Base-by-base conservation (phyloP, 2,797 vertebrate genomes). In the Enteromius afrohamiltoni region DNA sequence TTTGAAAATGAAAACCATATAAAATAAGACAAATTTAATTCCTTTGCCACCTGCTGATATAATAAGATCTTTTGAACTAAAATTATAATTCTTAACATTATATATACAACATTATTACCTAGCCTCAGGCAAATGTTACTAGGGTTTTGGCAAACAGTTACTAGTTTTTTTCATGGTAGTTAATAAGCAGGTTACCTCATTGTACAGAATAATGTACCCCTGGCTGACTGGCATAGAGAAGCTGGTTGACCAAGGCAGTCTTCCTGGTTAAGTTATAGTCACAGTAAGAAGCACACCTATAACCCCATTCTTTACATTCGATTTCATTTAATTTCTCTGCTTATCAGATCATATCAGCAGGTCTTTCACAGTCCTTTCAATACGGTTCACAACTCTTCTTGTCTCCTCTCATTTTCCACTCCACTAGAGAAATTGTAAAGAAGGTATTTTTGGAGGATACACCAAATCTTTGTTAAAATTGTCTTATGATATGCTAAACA, bases 281-380 rank as follows among this genome's bases (percentile, higher is more conserved):
- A 70, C 6, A 45, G 40, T 45, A 47, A 47, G 42, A 47, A 70
- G n/a, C 40, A 70, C 40, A 26, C 17, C 65, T 11, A 21, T 34
- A 34, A 3, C 7, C 29, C 62, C 29, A 19, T 3, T 6, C 1
- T 31, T 17, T 73, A 8, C 42, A 73, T 58, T n/a, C 9, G n/a
- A 21, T 40, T 40, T 34, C 1, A 14, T 58, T 7, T 14, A 0
- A 55, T 3, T 58, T n/a, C 5, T 76, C 10, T 2, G 29, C 40
- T 17, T 45, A 31, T 49, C 0, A 5, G 58, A 65, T 78, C 58
- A 19, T 65, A 10, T 23, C 17, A 64, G 23, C 40, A 65, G 45
- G 37, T 78, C 40, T 64, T 21, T 78, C 76, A 65, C 58, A 64
- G 40, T 64, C 42, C 76, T 26, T 64, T 77, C 70, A 73, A 26